phyloP scores from a whole-genome alignment of 2,113 vertebrate species.

The Prionailurus bengalensis region DNA sequence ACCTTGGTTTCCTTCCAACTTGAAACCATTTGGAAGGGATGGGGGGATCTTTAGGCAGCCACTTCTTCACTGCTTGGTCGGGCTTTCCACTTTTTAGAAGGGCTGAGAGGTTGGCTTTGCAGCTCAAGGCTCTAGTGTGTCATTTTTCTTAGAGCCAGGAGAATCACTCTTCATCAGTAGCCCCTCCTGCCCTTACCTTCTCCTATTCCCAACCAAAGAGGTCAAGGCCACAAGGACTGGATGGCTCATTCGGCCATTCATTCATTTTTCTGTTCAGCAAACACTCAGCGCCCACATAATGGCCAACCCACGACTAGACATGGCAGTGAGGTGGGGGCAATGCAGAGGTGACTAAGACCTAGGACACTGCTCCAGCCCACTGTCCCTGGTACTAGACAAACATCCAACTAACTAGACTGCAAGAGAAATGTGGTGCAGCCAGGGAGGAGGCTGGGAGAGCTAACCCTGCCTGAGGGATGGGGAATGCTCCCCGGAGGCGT shows the following conservation, averaged over 20 bases:
- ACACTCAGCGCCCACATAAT: not conserved
- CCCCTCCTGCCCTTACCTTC: fast-evolving
- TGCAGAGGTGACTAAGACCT: not conserved
- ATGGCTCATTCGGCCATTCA: not conserved
- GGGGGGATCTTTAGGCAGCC: not conserved
- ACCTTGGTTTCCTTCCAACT: not conserved
- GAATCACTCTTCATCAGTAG: not conserved
- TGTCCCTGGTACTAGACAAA: not conserved
- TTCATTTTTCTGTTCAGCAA: not conserved
- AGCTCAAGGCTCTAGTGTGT: not conserved
- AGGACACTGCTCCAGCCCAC: not conserved
- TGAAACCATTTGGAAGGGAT: not conserved
- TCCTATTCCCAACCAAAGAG: not conserved
- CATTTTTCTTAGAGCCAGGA: not conserved
- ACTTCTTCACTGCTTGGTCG: not conserved
- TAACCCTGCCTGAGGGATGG: not conserved
- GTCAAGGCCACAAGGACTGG: not conserved
- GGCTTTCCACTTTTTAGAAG: not conserved
- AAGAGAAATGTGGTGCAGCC: not conserved
- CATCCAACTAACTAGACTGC: fast-evolving
- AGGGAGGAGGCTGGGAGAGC: not conserved
- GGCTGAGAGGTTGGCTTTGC: not conserved
- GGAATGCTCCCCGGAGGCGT: not conserved
- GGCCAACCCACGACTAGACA: not conserved
- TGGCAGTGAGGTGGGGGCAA: not conserved